These are phyloP conservation scores for Drosophila arawakana DNA, from an alignment of 1,140 invertebrate species.

Conservation along the genomic window DNA sequence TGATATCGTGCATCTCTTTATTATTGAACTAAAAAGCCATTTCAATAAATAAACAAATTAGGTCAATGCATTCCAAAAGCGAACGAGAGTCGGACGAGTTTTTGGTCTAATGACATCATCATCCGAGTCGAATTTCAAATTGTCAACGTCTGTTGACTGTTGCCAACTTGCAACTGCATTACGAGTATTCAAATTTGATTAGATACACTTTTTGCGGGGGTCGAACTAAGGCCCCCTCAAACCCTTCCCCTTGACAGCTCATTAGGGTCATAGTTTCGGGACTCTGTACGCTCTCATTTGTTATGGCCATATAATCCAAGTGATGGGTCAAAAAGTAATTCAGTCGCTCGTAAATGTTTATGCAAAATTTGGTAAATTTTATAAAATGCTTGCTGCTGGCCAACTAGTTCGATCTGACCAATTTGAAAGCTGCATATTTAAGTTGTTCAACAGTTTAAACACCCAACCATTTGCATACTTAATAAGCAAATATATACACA, in stretches of 20 bases:
- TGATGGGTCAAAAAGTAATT: constrained; percentile 39
- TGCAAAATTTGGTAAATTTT: constrained; percentile 47
- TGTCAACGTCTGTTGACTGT: constrained; percentile 35
- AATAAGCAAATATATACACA: constrained; percentile 21
- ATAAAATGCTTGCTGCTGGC: constrained; percentile 31
- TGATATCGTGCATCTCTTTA: constrained; percentile 14
- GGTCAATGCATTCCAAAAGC: constrained; percentile 59
- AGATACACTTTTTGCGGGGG: constrained; percentile 23
- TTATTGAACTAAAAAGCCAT: constrained; percentile 71
- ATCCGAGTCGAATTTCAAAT: constrained; percentile 29
- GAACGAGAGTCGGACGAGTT: not conserved
- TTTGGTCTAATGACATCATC: constrained; percentile 47
- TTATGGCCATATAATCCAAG: constrained; percentile 54
- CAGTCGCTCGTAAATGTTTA: constrained; percentile 45
- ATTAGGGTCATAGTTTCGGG: constrained; percentile 54
- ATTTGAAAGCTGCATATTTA: constrained; percentile 69
- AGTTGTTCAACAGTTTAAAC: constrained; percentile 62
- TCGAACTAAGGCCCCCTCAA: constrained; percentile 8
- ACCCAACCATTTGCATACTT: constrained; percentile 71
- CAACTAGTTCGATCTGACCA: constrained; percentile 58
- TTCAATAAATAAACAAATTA: constrained; percentile 79
- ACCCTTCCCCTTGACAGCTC: constrained; percentile 33
- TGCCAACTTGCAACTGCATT: constrained; percentile 35
- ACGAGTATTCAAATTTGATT: constrained; percentile 41
- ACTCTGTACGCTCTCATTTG: constrained; percentile 50